These are phyloP conservation scores for Delichon dasypus DNA, from an alignment of 2,797 vertebrate genomes.

Conservation along the genomic window DNA sequence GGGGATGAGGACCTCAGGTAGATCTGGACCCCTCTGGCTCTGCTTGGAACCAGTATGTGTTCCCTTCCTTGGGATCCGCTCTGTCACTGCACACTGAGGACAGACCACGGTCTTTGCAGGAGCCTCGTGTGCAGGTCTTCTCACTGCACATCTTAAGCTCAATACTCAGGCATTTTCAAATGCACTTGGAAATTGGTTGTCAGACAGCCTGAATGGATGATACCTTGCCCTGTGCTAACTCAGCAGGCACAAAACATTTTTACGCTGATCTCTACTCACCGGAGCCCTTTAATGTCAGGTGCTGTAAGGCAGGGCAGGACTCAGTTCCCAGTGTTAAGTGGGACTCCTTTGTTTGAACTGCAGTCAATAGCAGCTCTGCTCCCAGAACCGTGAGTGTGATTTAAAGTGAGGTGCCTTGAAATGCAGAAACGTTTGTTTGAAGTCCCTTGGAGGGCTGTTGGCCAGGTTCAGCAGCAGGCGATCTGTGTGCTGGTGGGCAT, in stretches of 20 bases:
- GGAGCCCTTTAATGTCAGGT: background rate
- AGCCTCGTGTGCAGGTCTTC: background rate
- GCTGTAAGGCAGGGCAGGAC: background rate
- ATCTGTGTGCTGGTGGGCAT: background rate
- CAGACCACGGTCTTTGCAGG: accelerated
- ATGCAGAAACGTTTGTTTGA: background rate
- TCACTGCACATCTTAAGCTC: background rate
- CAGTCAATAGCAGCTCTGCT: background rate
- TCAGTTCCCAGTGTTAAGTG: background rate
- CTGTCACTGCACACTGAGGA: too few relatives aligned
- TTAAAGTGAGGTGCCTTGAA: background rate
- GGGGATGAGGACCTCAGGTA: background rate
- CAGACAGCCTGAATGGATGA: background rate
- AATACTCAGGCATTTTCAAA: background rate
- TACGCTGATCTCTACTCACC: background rate
- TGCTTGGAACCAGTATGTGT: background rate
- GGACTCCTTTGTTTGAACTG: background rate
- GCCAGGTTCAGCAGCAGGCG: background rate
- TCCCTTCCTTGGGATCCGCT: background rate
- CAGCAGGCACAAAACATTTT: background rate
- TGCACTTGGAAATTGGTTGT: background rate
- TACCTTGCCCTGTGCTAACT: background rate
- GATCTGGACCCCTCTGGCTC: background rate
- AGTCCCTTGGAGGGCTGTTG: background rate
- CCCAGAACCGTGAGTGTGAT: background rate